Evolutionary conservation across 2,888 invertebrate species (phyloP), one percentile per base, ranked within the genome.

Genomic region (Spodoptera exigua): DNA sequence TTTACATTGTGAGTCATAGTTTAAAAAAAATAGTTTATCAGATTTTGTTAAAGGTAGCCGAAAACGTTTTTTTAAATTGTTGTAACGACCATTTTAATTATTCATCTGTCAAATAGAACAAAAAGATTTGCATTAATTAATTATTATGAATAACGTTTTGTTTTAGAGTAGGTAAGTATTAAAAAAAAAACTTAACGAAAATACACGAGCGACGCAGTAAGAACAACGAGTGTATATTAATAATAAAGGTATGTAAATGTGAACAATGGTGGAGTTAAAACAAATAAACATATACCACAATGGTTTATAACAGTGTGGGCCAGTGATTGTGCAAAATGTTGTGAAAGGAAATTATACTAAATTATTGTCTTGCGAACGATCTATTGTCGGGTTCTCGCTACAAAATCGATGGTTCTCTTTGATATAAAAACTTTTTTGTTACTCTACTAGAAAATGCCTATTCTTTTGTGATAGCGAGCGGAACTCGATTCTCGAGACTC

Each of bases 311-410:
- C 66, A 63, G 65, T 71, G 65, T 66, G 52, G 69, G 48, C 9
- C 56, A 46, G 60, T 84, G 83, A 85, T 86, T 86, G 83, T 76
- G 84, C 82, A 83, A 82, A 83, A 82, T 79, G 81, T 78, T 82
- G 85, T 84, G 86, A 88, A 89, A 88, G 89, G 86, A 89, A 90
- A 89, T 89, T 85, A 86, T 83, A 83, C 79, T 80, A 83, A 89
- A 89, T 89, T 89, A 89, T 85, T 86, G 83, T 86, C 83, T 87
- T 82, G 81, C 70, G 55, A 61, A 47, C 71, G 61, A 78, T 73
- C 74, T 75, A 85, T 85, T 85, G 85, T 85, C 60, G 65, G 14
- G 70, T 74, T 75, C 78, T 78, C 76, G 58, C 57, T 32, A 44
- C 49, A 65, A 64, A 72, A 76, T 73, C 48, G 72, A 73, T 74